Conservation (phyloP, 2,888 invertebrate species). For the Drosophila phalerata region DNA sequence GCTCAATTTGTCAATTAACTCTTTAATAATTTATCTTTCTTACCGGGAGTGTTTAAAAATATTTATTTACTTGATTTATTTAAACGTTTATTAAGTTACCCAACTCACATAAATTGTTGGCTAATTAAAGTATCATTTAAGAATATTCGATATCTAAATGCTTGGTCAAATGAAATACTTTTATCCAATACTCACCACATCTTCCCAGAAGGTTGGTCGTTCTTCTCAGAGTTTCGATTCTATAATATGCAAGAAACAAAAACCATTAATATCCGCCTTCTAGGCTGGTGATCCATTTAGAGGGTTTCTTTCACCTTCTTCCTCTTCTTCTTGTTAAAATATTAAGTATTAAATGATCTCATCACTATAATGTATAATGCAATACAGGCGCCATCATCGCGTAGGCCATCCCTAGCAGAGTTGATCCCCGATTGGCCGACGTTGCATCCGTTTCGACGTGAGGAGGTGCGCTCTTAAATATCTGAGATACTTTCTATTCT, state of each 20-base stretch:
- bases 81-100: background rate
- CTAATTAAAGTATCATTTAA: background rate
- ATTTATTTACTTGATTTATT: background rate
- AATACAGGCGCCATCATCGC: conserved; percentile 86
- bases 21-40: background rate
- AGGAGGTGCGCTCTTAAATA: conserved; percentile 88
- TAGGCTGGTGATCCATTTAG: background rate
- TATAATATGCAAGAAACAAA: too few relatives aligned
- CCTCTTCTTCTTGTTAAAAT: background rate
- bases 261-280: background rate
- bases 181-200: too few relatives aligned
- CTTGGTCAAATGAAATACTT: background rate
- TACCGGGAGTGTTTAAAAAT: background rate
- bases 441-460: conserved; percentile 85
- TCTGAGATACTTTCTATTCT: conserved; percentile 19
- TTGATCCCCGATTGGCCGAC: conserved; percentile 98
- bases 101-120: background rate
- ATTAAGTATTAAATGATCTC: conserved; percentile 20
- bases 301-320: background rate
- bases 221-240: background rate
- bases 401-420: conserved; percentile 96
- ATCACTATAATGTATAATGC: conserved; percentile 41
- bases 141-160: background rate
- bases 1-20: background rate
- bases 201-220: too few relatives aligned